phyloP scores from a whole-genome alignment of 1,140 invertebrate genomes.

The Drosophila equinoxialis region DNA sequence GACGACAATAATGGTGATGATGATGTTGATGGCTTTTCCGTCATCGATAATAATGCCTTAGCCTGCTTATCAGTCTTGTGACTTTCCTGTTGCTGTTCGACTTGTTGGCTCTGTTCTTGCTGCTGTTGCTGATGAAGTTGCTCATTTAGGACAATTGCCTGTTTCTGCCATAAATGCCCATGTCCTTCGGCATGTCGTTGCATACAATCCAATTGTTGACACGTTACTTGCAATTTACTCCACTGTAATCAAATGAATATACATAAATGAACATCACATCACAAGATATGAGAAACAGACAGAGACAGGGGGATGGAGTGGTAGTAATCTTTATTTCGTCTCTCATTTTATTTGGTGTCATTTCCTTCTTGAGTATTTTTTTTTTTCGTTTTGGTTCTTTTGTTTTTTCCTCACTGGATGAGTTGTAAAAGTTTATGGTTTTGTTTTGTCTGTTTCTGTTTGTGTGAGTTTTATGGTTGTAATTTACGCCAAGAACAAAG shows the following conservation, averaged over 20 bases:
- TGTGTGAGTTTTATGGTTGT: constrained; percentile 58
- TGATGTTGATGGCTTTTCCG: constrained; percentile 39
- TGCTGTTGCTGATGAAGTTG: constrained; percentile 49
- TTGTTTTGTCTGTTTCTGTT: constrained; percentile 47
- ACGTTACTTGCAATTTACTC: constrained; percentile 82
- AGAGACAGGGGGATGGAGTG: neutral
- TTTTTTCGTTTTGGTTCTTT: constrained; percentile 9
- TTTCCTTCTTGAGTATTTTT: constrained; percentile 20
- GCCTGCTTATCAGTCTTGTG: constrained; percentile 61
- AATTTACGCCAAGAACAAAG: constrained; percentile 37
- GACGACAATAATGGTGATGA: neutral
- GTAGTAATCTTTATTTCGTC: constrained; percentile 40
- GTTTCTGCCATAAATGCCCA: constrained; percentile 81
- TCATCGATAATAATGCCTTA: constrained; percentile 31
- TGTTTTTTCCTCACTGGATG: constrained; percentile 8
- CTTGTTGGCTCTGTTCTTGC: constrained; percentile 18
- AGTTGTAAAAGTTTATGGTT: constrained; percentile 58
- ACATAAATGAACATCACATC: constrained; percentile 53
- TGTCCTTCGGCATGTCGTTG: constrained; percentile 81
- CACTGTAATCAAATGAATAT: constrained; percentile 80
- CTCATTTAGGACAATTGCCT: constrained; percentile 78
- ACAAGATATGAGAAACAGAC: constrained; percentile 32
- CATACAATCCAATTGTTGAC: constrained; percentile 82
- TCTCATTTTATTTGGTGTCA: constrained; percentile 20
- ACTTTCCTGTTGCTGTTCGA: constrained; percentile 45